A percentile compares a stretch with the other conserved stretches of the same genome.
phyloP scores from a whole-genome alignment of 1,140 invertebrate species.

The Pseudomyrmex dendroicus region DNA sequence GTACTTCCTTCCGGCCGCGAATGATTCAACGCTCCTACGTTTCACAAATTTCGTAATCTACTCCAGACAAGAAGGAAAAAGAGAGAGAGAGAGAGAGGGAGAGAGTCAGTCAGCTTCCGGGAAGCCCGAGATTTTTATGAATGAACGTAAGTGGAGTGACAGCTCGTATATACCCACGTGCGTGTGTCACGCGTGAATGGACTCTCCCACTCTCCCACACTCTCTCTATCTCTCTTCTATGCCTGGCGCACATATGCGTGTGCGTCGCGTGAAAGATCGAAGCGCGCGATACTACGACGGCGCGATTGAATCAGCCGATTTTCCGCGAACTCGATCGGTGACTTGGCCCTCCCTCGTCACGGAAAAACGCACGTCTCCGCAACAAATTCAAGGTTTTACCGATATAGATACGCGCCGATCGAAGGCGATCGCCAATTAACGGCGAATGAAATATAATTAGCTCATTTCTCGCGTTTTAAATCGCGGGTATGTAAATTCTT shows the following conservation, averaged over 20 bases:
- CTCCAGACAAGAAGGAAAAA: neutral
- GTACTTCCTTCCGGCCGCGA: neutral
- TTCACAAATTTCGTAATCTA: constrained; percentile 58
- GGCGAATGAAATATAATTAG: neutral
- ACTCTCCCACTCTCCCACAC: constrained; percentile 25
- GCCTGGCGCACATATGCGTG: neutral
- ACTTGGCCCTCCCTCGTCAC: constrained; percentile 12
- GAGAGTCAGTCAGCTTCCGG: constrained; percentile 28
- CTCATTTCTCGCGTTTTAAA: too few relatives aligned
- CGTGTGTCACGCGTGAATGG: constrained; percentile 70
- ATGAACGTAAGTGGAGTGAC: constrained; percentile 65
- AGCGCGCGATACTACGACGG: constrained; percentile 17
- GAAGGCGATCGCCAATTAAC: neutral
- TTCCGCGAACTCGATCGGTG: constrained; percentile 54
- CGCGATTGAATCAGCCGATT: constrained; percentile 50
- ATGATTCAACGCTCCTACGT: constrained; percentile 56
- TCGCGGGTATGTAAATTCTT: neutral
- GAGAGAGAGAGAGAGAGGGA: too few relatives aligned
- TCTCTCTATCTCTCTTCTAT: neutral
- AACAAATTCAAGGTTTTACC: too few relatives aligned
- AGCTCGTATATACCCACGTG: neutral
- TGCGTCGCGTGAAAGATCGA: neutral
- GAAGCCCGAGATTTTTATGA: constrained; percentile 72
- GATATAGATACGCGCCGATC: neutral
- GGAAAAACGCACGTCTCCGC: too few relatives aligned